Evolutionary conservation across 2,888 invertebrate species (phyloP).

Genomic region (Leucophenga maculata): DNA sequence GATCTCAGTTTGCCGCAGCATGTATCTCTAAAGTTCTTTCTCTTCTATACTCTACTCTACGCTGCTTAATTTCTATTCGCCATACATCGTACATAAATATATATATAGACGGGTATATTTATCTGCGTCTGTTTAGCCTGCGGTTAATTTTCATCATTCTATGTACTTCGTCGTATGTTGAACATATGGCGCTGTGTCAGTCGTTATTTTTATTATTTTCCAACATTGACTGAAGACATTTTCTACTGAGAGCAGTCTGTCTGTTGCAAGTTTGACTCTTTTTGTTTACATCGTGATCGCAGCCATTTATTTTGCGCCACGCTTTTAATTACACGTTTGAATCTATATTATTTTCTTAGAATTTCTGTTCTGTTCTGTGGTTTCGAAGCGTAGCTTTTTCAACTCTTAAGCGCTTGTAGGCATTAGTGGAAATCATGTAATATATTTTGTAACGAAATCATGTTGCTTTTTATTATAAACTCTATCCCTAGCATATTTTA

Average conservation of each 20-base stretch:
- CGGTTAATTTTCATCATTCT: slow-evolving; percentile 39
- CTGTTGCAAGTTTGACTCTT: neutral
- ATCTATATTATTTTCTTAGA: slow-evolving; percentile 38
- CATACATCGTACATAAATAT: neutral
- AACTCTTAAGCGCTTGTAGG: too few relatives aligned
- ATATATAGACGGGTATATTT: neutral
- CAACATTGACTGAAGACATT: slow-evolving; percentile 43
- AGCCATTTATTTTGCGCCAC: slow-evolving; percentile 10
- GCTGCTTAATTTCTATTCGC: neutral
- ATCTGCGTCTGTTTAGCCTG: slow-evolving; percentile 38
- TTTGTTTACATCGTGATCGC: neutral
- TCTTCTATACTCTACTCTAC: slow-evolving; percentile 11
- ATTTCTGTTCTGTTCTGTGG: slow-evolving; percentile 32
- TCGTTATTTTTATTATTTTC: slow-evolving; percentile 9
- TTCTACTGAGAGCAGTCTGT: slow-evolving; percentile 31
- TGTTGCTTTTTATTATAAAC: too few relatives aligned
- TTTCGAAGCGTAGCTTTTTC: slow-evolving; percentile 8
- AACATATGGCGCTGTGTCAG: slow-evolving; percentile 50
- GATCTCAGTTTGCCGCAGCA: neutral
- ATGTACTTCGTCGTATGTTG: neutral
- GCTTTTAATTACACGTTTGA: slow-evolving; percentile 25
- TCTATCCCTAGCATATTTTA: too few relatives aligned
- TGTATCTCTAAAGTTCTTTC: neutral
- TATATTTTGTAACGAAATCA: too few relatives aligned
- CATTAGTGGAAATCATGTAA: too few relatives aligned